Base-by-base conservation (phyloP, 2,797 vertebrate species). In the Eulemur coronatus region DNA sequence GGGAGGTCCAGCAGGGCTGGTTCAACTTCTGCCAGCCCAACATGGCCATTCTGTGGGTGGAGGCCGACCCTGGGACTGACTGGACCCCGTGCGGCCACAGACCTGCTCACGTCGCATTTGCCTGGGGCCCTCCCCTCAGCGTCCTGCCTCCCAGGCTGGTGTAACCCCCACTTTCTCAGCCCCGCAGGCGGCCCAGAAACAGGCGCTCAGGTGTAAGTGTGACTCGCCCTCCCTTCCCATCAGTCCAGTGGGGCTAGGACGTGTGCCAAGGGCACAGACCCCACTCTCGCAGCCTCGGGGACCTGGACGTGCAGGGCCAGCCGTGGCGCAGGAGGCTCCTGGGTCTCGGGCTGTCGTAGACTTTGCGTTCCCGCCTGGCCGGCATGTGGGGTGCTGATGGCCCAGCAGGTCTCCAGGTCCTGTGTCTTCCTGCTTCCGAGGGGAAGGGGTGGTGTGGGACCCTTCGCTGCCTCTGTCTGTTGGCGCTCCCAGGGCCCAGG, bases 61-160 rank as follows among this genome's bases (percentile, higher is more conserved):
- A n/a, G 50, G 43, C n/a, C 6, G 13, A 0, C 48, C 3, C 0
- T n/a, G 52, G 41, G 24, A 22, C 69, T 46, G 0, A 30, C 5
- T 2, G 46, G 55, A 38, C 35, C 57, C 28, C 4, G 0, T 12
- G 4, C 41, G 80, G 61, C 73, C 18, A 8, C 43, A 65, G 57
- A 38, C 22, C 35, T 7, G 18, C 41, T 18, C n/a, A 0, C 1
- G 3, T 1, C 38, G 38, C 30, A 8, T 46, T 22, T 12, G 0
- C n/a, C 41, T 6, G 17, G 50, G 18, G 2, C 41, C 13, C 18
- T 79, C 33, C 41, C 9, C 5, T 2, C 9, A 14, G 61, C 55
- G 33, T 22, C 76, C 7, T 7, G 1, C 26, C 48, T 33, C 12
- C 9, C 4, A 18, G 12, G 20, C 12, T 33, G 10, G 41, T 3